Base-by-base conservation (phyloP, 1,140 invertebrate species). In the Leucophenga varia region DNA sequence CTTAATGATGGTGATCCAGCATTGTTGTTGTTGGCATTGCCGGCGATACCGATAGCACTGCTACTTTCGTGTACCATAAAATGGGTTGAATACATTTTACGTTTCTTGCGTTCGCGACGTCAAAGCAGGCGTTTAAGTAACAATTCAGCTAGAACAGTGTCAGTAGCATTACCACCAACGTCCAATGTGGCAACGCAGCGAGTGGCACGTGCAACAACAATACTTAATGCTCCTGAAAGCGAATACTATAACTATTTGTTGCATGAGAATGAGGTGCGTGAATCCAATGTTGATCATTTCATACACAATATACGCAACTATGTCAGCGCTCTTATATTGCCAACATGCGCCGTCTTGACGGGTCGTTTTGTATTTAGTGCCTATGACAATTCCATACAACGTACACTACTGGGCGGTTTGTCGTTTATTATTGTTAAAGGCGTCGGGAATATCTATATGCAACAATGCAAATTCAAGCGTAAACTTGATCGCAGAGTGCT, bases 391-490 rank as follows among this genome's bases (percentile, higher is more conserved):
- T 52, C 38, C 19, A 2, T 46, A 12, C 17, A 56, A 13, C 21
- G 37, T 35, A 43, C 63, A 2, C 14, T 41, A 0, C 6, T 67
- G 19, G 63, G 63, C 17, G 64, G 64, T 0, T 5, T 67, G 10
- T 57, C 63, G 6, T 67, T 55, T 14, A 36, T 59, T 41, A 47
- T 35, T 0, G n/a, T 47, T 43, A 67, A 68, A 35, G 63, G 59
- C 1, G 8, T 63, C 21, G 31, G 44, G 16, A 37, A 51, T 2
- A 39, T 59, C 4, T 67, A 55, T 31, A 10, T 67, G 16, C 47
- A 59, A 0, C 63, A 57, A 6, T 54, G 51, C 8, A 43, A 53
- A 5, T 54, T 50, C 31, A 43, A 52, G 14, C 42, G 51, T 1
- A 31, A 38, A 6, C 54, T 64, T 4, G 34, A 49, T 7, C 56